Evolutionary conservation across 2,113 vertebrate genomes (phyloP), one percentile per base, ranked within the genome.

Genomic region (Tragulus kanchil): DNA sequence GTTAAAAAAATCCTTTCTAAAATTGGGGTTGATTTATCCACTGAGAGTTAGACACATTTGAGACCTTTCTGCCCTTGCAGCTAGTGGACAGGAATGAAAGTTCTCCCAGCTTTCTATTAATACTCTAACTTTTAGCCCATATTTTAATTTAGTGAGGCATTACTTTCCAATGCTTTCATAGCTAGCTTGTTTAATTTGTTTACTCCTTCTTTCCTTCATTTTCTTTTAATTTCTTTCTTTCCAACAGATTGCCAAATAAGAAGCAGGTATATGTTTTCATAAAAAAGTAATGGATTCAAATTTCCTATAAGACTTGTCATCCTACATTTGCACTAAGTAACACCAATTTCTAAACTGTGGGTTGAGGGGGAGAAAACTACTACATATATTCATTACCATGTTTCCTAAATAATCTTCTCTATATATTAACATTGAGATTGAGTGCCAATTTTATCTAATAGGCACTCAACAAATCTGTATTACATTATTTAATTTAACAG

Each of bases 1-100:
- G 91, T 93, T 95, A 97, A 98, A 97, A 93, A 96, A 92, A 52
- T 95, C 45, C 52, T 90, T 98, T 81, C 82, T 77, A 85, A 97
- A 97, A 94, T 84, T 82, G 78, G 69, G 19, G n/a, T 77, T 96
- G 83, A 96, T 96, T 96, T 97, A 96, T 86, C 31, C 83, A 77
- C 58, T 48, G 31, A 95, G 52, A 79, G 8, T 77, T 62, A 65
- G 67, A 94, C 28, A 94, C 21, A 65, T 90, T 36, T 67, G 90
- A 96, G 89, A 89, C 45, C 42, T 87, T 83, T 90, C n/a, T 93
- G 85, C 23, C 91, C 83, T 94, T 91, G 59, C 31, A 85, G 8
- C 3, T n/a, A 71, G 69, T 4, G 71, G 21, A 23, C 52, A 93
- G 58, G 3, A 54, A 28, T 65, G 16, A 84, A 71, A 9, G 28